phyloP scores from a whole-genome alignment of 1,140 invertebrate genomes.

The Triops longicaudatus region DNA sequence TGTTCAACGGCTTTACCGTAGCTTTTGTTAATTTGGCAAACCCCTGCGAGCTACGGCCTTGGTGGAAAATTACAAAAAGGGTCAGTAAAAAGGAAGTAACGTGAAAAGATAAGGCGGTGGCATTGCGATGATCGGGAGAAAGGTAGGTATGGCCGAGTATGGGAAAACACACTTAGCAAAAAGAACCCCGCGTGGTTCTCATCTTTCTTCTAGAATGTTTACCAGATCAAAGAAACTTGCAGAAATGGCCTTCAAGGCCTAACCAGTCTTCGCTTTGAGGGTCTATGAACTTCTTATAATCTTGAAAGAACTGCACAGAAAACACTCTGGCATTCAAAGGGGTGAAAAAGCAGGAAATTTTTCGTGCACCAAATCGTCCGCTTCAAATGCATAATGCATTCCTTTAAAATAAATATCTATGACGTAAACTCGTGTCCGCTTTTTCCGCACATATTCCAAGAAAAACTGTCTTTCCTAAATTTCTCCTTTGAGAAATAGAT shows the following conservation, averaged over 20 bases:
- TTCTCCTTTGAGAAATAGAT: not conserved
- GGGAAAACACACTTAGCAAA: not conserved
- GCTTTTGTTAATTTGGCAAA: slow-evolving; percentile 15
- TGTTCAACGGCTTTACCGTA: not conserved
- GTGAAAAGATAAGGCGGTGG: slow-evolving; percentile 1
- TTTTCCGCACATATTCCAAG: not conserved
- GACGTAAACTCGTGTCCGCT: not conserved
- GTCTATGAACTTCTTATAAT: not conserved
- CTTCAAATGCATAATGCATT: too few relatives aligned
- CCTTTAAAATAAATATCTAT: not conserved
- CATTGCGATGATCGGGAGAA: not conserved
- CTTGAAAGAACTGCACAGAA: not conserved
- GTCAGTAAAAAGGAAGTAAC: slow-evolving; percentile 12
- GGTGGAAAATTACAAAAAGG: slow-evolving; percentile 7
- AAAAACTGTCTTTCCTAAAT: not conserved
- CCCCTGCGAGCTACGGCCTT: not conserved
- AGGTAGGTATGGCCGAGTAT: not conserved
- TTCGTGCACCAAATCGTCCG: too few relatives aligned
- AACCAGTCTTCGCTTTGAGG: not conserved
- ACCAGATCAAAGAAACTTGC: not conserved
- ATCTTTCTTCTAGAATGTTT: slow-evolving; percentile 8
- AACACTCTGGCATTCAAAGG: not conserved
- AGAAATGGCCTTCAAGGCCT: not conserved
- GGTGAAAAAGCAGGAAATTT: not conserved
- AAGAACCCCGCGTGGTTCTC: not conserved